Percentiles rank a stretch among this genome's conserved stretches.
Evolutionary conservation across 2,797 vertebrate genomes (phyloP).

Genomic region (Tenualosa ilisha): DNA sequence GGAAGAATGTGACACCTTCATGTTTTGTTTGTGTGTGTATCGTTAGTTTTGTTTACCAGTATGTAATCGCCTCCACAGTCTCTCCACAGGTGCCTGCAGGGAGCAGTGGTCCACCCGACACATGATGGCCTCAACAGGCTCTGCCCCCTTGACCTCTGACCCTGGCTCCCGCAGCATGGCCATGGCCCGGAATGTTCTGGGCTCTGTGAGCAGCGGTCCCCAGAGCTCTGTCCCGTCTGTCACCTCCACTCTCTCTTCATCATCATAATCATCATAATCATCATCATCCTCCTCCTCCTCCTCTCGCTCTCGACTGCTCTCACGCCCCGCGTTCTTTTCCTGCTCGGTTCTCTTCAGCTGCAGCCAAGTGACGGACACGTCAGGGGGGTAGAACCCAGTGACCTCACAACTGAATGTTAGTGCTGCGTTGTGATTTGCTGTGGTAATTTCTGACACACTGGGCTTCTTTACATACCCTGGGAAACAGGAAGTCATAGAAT

Average conservation of each 20-base stretch:
- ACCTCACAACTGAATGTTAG: slow-evolving; percentile 72
- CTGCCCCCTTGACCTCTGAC: slow-evolving; percentile 21
- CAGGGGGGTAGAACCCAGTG: slow-evolving; percentile 73
- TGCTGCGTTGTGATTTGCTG: slow-evolving; percentile 39
- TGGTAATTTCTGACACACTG: slow-evolving; percentile 64
- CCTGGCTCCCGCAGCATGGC: slow-evolving; percentile 56
- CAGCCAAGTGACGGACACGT: slow-evolving; percentile 73
- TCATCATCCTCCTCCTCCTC: slow-evolving; percentile 67
- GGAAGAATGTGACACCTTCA: too few relatives aligned
- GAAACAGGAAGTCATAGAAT: not conserved
- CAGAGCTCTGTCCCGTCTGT: slow-evolving; percentile 68
- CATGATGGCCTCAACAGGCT: slow-evolving; percentile 57
- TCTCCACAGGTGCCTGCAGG: slow-evolving; percentile 69
- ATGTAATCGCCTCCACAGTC: slow-evolving; percentile 63
- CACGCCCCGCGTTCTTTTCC: too few relatives aligned
- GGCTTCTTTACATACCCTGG: slow-evolving; percentile 77
- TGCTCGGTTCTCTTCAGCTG: slow-evolving; percentile 58
- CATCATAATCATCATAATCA: slow-evolving; percentile 58
- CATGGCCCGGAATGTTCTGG: slow-evolving; percentile 64
- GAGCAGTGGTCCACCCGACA: slow-evolving; percentile 76
- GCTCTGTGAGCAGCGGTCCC: slow-evolving; percentile 70
- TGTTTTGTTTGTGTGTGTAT: not conserved
- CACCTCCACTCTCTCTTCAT: slow-evolving; percentile 66
- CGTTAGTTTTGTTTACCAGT: slow-evolving; percentile 56
- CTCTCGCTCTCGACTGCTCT: not conserved